Conservation (phyloP, 1,140 invertebrate genomes). For the Berghia stephanieae region DNA sequence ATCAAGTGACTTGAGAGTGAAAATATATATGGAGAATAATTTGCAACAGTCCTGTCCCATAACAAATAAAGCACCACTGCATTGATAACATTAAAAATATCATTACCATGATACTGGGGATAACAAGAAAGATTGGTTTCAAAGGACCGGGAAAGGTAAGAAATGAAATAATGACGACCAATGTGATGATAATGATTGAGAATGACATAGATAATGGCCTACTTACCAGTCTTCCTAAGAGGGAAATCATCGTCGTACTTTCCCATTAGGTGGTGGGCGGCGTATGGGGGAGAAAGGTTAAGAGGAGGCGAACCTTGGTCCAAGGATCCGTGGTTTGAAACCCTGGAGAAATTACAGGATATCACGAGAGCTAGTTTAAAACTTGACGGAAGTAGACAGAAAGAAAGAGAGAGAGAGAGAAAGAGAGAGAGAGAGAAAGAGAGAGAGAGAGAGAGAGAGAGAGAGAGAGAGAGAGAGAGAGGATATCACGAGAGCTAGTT, state of each 20-base stretch:
- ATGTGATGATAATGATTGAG: no score
- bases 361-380: background rate
- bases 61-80: no score
- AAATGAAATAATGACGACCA: no score
- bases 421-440: background rate
- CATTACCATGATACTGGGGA: no score
- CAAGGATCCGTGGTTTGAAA: slow-evolving; percentile 42
- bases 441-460: background rate
- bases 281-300: slow-evolving; percentile 62
- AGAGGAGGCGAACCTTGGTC: slow-evolving; percentile 62
- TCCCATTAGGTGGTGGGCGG: slow-evolving; percentile 68
- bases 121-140: no score
- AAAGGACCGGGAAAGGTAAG: no score
- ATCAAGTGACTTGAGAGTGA: no score
- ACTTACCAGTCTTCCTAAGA: slow-evolving; percentile 89
- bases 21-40: no score
- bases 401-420: background rate
- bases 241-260: slow-evolving; percentile 89
- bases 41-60: no score
- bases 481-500: background rate
- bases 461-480: background rate
- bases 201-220: no score
- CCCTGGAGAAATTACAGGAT: slow-evolving; percentile 36
- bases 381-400: background rate
- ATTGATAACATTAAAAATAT: no score